phyloP scores from a whole-genome alignment of 2,888 invertebrate species.

The Griposia aprilina region DNA sequence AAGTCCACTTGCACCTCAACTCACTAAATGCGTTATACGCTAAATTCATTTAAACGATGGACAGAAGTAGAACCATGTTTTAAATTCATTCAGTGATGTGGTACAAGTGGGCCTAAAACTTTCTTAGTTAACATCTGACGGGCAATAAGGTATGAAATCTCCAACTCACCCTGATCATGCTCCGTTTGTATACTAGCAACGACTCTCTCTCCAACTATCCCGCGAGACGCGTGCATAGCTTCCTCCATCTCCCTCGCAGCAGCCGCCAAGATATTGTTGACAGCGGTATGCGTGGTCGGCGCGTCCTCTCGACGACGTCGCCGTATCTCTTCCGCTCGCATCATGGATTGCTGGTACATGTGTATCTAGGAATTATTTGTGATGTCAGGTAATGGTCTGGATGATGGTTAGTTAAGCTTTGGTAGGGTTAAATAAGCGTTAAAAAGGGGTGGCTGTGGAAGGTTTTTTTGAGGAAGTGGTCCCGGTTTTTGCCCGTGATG shows the following conservation, averaged over 20 bases:
- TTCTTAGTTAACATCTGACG: background rate
- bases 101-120: too few relatives aligned
- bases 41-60: background rate
- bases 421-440: slow-evolving; percentile 43
- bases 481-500: slow-evolving; percentile 36
- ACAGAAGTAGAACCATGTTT: background rate
- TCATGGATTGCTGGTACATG: slow-evolving; percentile 90
- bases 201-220: slow-evolving; percentile 71
- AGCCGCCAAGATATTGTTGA: slow-evolving; percentile 88
- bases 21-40: background rate
- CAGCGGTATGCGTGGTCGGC: slow-evolving; percentile 86
- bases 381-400: slow-evolving; percentile 61
- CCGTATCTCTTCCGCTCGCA: slow-evolving; percentile 87
- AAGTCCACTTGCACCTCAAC: background rate
- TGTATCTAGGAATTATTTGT: slow-evolving; percentile 80
- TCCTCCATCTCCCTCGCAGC: slow-evolving; percentile 89
- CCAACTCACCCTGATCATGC: slow-evolving; percentile 80
- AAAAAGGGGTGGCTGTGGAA: slow-evolving; percentile 10
- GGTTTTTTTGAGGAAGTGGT: slow-evolving; percentile 28
- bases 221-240: slow-evolving; percentile 77
- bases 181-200: slow-evolving; percentile 87
- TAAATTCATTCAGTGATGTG: background rate
- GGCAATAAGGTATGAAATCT: background rate
- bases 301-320: slow-evolving; percentile 85
- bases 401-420: slow-evolving; percentile 54